A percentile compares a stretch with the other conserved stretches of the same genome.
These are phyloP conservation scores for Dissostichus mawsoni DNA, from an alignment of 2,113 vertebrate species.

Conservation along the genomic window DNA sequence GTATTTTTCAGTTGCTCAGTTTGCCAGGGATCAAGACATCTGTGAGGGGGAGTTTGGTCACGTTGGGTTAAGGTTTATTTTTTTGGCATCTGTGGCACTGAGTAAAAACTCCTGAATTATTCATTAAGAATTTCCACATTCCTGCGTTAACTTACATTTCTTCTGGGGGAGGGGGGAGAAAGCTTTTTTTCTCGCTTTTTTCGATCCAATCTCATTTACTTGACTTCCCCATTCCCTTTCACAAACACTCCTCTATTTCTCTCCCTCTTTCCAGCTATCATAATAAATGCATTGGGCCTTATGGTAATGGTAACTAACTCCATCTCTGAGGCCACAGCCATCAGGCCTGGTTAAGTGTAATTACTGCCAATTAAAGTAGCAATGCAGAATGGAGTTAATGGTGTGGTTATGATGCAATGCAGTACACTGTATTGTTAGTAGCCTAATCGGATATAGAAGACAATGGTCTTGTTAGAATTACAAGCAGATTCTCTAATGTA, in stretches of 20 bases:
- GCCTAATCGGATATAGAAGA: slow-evolving; percentile 37
- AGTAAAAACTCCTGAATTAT: slow-evolving; percentile 71
- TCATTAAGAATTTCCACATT: slow-evolving; percentile 65
- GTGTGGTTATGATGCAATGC: slow-evolving; percentile 20
- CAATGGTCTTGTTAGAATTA: slow-evolving; percentile 22
- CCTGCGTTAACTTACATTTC: slow-evolving; percentile 54
- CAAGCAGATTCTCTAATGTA: slow-evolving; percentile 16
- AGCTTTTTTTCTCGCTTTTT: slow-evolving; percentile 28
- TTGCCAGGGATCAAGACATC: slow-evolving; percentile 18
- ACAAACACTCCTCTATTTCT: not conserved
- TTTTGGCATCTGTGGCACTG: slow-evolving; percentile 47
- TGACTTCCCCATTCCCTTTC: not conserved
- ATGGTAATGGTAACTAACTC: slow-evolving; percentile 56
- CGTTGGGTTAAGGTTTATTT: slow-evolving; percentile 55
- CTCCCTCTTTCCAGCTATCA: not conserved
- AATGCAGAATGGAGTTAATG: slow-evolving; percentile 50
- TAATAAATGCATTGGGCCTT: slow-evolving; percentile 31
- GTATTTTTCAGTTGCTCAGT: slow-evolving; percentile 37
- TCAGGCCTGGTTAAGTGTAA: slow-evolving; percentile 65
- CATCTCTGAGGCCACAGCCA: slow-evolving; percentile 54
- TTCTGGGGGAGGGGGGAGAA: not conserved
- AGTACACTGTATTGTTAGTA: not conserved
- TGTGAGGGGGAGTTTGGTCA: slow-evolving; percentile 8
- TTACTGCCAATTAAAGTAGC: slow-evolving; percentile 64
- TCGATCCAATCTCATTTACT: slow-evolving; percentile 33